Conservation (phyloP, 1,140 invertebrate genomes). For the Caenorhabditis tropicalis region DNA sequence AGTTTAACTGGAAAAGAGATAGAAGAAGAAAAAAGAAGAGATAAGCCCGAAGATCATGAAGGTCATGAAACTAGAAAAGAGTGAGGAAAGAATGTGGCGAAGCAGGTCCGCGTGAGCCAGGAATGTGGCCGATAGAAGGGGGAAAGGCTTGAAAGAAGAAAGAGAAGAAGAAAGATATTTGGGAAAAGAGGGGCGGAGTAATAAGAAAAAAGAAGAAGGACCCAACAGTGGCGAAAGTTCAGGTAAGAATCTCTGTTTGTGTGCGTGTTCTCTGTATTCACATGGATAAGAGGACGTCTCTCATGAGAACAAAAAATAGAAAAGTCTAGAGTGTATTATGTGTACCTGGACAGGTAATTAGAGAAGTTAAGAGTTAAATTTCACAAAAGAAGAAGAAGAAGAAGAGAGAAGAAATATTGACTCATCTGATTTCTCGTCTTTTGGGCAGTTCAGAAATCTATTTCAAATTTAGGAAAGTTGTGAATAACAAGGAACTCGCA, state of each 20-base stretch:
- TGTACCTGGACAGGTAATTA: neutral
- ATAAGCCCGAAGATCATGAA: conserved; percentile 25
- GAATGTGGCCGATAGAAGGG: conserved; percentile 20
- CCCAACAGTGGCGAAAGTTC: neutral
- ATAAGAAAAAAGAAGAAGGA: neutral
- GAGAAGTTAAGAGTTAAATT: neutral
- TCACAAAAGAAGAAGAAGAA: neutral
- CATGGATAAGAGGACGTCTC: neutral
- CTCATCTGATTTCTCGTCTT: neutral
- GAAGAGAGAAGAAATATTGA: neutral
- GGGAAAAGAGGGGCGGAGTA: neutral
- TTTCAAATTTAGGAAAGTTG: neutral
- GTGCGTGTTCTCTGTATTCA: conserved; percentile 33
- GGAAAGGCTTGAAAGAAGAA: neutral
- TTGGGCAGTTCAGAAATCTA: neutral
- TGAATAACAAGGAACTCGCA: no score
- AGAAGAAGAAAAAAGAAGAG: neutral
- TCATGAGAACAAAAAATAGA: neutral
- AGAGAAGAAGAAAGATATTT: neutral
- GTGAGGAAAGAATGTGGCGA: neutral
- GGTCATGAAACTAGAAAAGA: conserved; percentile 5
- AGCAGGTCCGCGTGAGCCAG: neutral
- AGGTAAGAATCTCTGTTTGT: conserved; percentile 35
- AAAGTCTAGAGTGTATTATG: neutral
- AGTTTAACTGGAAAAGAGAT: neutral